Evolutionary conservation across 2,888 invertebrate genomes (phyloP).

Genomic region (Tenodera sinensis): DNA sequence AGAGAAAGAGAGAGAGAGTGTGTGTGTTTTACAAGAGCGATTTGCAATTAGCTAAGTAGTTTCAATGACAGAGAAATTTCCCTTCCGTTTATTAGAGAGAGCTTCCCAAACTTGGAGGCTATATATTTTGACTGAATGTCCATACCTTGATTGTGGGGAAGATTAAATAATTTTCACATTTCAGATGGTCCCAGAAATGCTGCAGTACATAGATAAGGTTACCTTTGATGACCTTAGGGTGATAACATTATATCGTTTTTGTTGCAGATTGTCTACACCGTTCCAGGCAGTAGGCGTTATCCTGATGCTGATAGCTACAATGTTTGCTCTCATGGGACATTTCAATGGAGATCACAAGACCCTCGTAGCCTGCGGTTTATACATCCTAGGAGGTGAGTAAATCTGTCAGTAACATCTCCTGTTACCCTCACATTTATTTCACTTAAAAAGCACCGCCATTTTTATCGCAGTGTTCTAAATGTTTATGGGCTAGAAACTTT

Average conservation of each 20-base stretch:
- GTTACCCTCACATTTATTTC: not conserved
- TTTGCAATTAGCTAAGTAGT: too few species aligned
- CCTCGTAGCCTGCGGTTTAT: constrained; percentile 57
- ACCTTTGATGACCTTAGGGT: not conserved
- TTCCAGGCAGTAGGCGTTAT: constrained; percentile 54
- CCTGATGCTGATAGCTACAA: constrained; percentile 51
- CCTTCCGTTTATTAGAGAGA: too few species aligned
- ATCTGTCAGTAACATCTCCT: not conserved
- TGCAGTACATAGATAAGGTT: too few species aligned
- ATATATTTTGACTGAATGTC: too few species aligned
- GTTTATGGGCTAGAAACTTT: too few species aligned
- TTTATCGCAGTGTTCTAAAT: not conserved
- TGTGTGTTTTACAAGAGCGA: too few species aligned
- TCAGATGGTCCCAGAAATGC: not conserved
- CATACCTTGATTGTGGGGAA: too few species aligned
- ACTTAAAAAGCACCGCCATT: not conserved
- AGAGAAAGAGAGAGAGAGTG: too few species aligned
- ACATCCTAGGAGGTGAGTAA: constrained; percentile 56
- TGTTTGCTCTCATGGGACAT: constrained; percentile 57
- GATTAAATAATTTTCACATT: too few species aligned
- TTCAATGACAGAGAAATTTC: too few species aligned
- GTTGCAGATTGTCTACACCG: constrained; percentile 57
- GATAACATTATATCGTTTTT: constrained; percentile 31
- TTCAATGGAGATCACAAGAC: constrained; percentile 60
- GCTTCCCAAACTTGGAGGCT: too few species aligned